Conservation (phyloP, 2,797 vertebrate species). For the Sciaenops ocellatus region DNA sequence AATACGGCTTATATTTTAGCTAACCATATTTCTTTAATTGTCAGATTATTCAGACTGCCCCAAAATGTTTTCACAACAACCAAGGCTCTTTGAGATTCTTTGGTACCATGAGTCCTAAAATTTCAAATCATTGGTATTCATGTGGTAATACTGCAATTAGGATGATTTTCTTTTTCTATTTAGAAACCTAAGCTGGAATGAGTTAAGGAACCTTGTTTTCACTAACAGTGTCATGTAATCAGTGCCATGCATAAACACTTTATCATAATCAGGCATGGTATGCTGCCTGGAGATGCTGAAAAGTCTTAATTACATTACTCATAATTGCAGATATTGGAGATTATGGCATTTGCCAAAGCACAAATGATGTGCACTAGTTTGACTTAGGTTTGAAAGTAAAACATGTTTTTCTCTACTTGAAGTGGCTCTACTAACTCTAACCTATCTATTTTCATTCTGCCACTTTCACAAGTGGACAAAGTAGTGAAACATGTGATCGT, state of each 20-base stretch:
- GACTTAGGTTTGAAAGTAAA: slow-evolving; percentile 15
- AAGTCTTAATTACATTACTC: slow-evolving; percentile 36
- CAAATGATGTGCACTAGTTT: not conserved
- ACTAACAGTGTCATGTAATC: slow-evolving; percentile 22
- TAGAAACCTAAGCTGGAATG: slow-evolving; percentile 5
- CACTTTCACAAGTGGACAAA: not conserved
- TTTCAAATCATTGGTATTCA: slow-evolving; percentile 32
- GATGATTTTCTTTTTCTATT: slow-evolving; percentile 6
- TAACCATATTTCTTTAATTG: not conserved
- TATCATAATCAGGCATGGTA: slow-evolving; percentile 18
- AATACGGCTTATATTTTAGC: slow-evolving; percentile 1
- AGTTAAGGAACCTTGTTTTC: slow-evolving; percentile 31
- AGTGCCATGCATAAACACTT: slow-evolving; percentile 25
- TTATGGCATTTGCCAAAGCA: slow-evolving; percentile 15
- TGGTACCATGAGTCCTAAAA: not conserved
- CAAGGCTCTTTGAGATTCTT: slow-evolving; percentile 5
- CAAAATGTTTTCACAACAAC: not conserved
- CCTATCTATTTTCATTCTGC: not conserved
- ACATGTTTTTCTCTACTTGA: slow-evolving; percentile 9
- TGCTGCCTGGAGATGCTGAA: slow-evolving; percentile 37
- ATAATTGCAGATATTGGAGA: slow-evolving; percentile 40
- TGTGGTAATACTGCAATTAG: not conserved
- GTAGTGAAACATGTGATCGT: not conserved
- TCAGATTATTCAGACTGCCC: not conserved
- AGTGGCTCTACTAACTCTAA: not conserved